Percentiles rank a stretch among this genome's conserved stretches.
phyloP scores from a whole-genome alignment of 2,797 vertebrate genomes.

The Siniperca scherzeri region DNA sequence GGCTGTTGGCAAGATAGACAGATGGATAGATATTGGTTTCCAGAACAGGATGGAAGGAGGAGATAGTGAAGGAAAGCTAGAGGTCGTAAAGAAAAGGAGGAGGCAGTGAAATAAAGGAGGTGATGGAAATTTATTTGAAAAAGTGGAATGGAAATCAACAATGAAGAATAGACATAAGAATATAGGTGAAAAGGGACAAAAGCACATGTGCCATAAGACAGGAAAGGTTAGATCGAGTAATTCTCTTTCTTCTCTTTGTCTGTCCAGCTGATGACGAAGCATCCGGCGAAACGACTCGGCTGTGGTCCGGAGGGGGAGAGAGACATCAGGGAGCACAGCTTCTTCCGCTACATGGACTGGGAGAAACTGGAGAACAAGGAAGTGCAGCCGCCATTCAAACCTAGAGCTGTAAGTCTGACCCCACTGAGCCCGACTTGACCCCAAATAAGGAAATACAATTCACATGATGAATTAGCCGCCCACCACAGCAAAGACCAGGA shows the following conservation, averaged over 20 bases:
- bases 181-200: neutral
- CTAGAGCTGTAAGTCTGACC: constrained; percentile 92
- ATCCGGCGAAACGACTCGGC: constrained; percentile 94
- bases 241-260: constrained; percentile 18
- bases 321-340: constrained; percentile 95
- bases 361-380: constrained; percentile 97
- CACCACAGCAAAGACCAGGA: constrained; percentile 1
- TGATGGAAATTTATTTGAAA: neutral
- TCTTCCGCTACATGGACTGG: constrained; percentile 99
- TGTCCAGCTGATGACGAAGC: constrained; percentile 95
- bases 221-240: neutral
- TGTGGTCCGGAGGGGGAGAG: constrained; percentile 94
- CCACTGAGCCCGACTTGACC: constrained; percentile 11
- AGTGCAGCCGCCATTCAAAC: constrained; percentile 96
- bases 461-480: neutral
- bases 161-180: neutral
- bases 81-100: neutral
- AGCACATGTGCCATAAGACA: neutral
- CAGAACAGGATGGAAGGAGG: neutral
- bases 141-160: neutral
- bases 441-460: neutral
- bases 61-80: neutral
- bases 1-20: neutral
- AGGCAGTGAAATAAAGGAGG: neutral
- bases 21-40: neutral